A percentile compares a stretch with the other conserved stretches of the same genome.
phyloP scores from a whole-genome alignment of 1,140 invertebrate species.

The Orchestia grillus region DNA sequence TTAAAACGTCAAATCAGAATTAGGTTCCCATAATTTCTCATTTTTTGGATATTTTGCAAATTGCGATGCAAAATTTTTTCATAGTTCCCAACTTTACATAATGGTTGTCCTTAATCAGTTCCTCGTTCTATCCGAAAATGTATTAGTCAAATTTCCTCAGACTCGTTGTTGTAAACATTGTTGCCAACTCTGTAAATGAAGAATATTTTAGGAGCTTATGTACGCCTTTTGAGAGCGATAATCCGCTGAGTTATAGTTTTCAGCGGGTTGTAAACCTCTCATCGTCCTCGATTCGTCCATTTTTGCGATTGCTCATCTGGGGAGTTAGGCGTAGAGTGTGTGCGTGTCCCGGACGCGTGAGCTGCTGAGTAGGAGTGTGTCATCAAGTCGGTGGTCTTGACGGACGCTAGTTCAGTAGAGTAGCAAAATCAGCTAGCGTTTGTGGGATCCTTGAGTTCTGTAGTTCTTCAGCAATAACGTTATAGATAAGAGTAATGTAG shows the following conservation, averaged over 20 bases:
- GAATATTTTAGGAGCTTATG: slow-evolving; percentile 40
- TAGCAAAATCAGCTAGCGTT: background rate
- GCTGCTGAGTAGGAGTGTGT: background rate
- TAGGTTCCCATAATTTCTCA: background rate
- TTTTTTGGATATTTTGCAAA: background rate
- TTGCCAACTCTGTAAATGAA: background rate
- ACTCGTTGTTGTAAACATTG: background rate
- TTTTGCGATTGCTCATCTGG: slow-evolving; percentile 37
- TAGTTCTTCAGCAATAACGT: background rate
- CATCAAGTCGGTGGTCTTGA: background rate
- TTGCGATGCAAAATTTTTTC: background rate
- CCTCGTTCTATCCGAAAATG: background rate
- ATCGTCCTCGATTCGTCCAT: slow-evolving; percentile 42
- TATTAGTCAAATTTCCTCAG: background rate
- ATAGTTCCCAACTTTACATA: background rate
- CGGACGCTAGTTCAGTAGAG: background rate
- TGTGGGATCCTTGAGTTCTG: background rate
- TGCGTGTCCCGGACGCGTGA: background rate
- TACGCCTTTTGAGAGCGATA: slow-evolving; percentile 35
- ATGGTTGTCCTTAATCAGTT: background rate
- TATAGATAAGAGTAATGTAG: background rate
- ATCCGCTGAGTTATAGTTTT: slow-evolving; percentile 18
- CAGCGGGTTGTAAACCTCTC: background rate
- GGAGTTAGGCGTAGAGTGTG: background rate
- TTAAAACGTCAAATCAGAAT: background rate